Evolutionary conservation across 2,888 invertebrate species (phyloP), one percentile per base, ranked within the genome.

Genomic region (Andrena trimmerana): DNA sequence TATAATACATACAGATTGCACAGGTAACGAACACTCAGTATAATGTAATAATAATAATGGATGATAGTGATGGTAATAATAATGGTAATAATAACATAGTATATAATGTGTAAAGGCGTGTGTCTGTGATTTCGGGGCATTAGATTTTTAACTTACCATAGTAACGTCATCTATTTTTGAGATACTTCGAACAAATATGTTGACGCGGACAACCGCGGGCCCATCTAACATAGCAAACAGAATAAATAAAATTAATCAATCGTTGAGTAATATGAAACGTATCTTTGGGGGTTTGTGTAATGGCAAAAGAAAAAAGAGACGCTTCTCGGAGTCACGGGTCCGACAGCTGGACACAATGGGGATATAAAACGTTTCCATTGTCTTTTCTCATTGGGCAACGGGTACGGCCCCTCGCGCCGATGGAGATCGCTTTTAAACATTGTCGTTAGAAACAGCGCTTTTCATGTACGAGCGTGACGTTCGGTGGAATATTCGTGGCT

Each of bases 81-180:
- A 27, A 57, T 27, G 24, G 24, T 57, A 57, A 27, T 57, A 57
- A 57, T 57, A 57, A 57, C 27, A 57, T n/a, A 62, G 62, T 62
- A 33, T 33, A 42, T 20, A 52, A 54, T 85, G 89, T 88, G 87
- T 81, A 87, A 91, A 90, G 90, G 88, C 88, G 89, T 90, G 91
- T 92, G 87, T 90, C 83, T 90, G 91, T 92, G 89, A 90, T 78
- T 84, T 88, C 87, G 87, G 89, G 91, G 86, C 86, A 86, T 86
- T 90, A 78, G 86, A 88, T 87, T 86, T 89, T 86, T 84, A 95
- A 98, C 98, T 98, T 97, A 99, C 99, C 99, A 99, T 99, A 94
- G 98, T 98, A 95, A 99, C 98, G 96, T 99, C 99, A 97, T 99
- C 98, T 96, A 99, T 99, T 96, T 98, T 98, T 96, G 98, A 98